phyloP scores from a whole-genome alignment of 2,113 vertebrate species.

The Gavialis gangeticus region DNA sequence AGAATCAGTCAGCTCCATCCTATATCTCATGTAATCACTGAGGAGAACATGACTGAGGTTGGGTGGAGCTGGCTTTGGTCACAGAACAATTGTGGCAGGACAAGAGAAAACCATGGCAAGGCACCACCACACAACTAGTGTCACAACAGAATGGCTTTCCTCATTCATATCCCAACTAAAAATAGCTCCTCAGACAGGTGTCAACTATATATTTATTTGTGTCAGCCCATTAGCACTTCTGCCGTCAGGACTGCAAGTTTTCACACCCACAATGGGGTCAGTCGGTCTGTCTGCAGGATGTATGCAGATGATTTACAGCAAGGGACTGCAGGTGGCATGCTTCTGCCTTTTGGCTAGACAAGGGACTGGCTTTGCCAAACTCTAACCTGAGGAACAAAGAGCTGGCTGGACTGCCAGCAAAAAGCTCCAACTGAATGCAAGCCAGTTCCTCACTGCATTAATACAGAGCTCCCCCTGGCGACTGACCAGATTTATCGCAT shows the following conservation, averaged over 20 bases:
- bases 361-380: neutral
- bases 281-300: neutral
- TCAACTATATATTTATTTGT: neutral
- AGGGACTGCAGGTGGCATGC: neutral
- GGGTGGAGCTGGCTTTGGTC: neutral
- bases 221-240: neutral
- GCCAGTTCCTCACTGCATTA: neutral
- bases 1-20: neutral
- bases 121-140: neutral
- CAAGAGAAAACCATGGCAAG: neutral
- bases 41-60: neutral
- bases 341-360: neutral
- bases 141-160: neutral
- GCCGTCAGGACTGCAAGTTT: neutral
- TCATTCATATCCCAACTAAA: accelerated
- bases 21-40: neutral
- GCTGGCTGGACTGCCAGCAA: neutral
- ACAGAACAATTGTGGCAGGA: accelerated
- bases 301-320: neutral
- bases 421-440: neutral
- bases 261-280: neutral
- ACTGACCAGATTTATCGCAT: neutral
- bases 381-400: neutral
- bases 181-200: neutral
- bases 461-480: neutral